These are phyloP conservation scores for Arctocebus calabarensis DNA, from an alignment of 2,797 vertebrate species.

Conservation along the genomic window DNA sequence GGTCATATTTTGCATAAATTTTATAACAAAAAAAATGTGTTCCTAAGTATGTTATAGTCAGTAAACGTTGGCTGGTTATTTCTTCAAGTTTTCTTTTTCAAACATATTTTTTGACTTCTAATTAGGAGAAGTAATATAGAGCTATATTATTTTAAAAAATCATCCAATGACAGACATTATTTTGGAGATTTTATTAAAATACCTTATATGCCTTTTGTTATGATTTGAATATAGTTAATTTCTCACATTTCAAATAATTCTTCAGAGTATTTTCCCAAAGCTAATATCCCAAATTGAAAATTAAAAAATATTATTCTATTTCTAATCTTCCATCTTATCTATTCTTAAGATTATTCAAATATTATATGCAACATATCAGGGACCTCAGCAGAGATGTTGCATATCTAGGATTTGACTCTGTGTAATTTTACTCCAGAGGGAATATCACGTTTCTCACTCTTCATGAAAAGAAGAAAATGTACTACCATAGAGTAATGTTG, in stretches of 20 bases:
- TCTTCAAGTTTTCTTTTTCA: neutral
- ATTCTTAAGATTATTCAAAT: neutral
- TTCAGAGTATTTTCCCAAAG: neutral
- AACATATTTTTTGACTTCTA: neutral
- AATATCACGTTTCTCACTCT: neutral
- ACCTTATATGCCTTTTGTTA: neutral
- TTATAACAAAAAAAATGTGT: neutral
- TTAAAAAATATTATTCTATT: neutral
- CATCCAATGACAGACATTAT: neutral
- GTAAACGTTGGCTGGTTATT: neutral
- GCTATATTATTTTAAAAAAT: neutral
- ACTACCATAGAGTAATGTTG: neutral
- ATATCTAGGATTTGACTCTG: neutral
- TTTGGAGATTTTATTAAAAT: slow-evolving; percentile 7
- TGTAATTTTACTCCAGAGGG: no score
- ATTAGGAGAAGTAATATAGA: neutral
- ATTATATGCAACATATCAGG: neutral
- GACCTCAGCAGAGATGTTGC: neutral
- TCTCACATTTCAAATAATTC: neutral
- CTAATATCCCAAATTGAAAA: neutral
- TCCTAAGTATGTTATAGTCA: neutral
- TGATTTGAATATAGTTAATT: neutral
- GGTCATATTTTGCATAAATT: neutral
- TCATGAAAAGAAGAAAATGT: neutral
- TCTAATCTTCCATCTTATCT: neutral